These are phyloP conservation scores for Bos indicus DNA, from an alignment of 2,113 vertebrate genomes.

Conservation along the genomic window DNA sequence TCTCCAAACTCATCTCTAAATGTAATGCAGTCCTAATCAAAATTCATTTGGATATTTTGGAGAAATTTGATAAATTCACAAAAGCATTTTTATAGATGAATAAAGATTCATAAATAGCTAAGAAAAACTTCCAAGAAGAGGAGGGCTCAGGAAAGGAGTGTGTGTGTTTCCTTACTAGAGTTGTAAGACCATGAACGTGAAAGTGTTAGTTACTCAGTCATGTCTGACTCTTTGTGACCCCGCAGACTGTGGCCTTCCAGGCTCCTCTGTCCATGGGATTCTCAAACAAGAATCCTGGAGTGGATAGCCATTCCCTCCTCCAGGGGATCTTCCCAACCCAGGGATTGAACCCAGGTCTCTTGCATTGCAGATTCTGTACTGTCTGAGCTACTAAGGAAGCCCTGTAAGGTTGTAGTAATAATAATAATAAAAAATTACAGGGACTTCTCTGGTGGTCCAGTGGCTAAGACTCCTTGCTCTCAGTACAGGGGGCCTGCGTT, in stretches of 20 bases:
- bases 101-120: not conserved
- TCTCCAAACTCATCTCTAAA: not conserved
- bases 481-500: not conserved
- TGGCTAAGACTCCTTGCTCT: not conserved
- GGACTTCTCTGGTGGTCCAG: not conserved
- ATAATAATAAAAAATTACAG: too few species aligned
- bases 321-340: too few species aligned
- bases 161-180: not conserved
- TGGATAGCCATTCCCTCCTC: too few species aligned
- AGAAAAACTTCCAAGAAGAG: not conserved
- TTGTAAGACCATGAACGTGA: not conserved
- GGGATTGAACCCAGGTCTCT: too few species aligned
- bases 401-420: too few species aligned
- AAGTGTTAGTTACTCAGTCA: too few species aligned
- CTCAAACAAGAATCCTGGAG: too few species aligned
- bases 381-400: too few species aligned
- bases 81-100: not conserved
- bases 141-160: not conserved
- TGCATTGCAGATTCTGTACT: too few species aligned
- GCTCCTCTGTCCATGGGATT: too few species aligned
- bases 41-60: not conserved
- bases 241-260: too few species aligned
- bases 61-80: not conserved
- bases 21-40: not conserved
- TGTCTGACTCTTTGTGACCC: too few species aligned